These are phyloP conservation scores for Tragelaphus imberbis DNA, from an alignment of 2,113 vertebrate genomes.

Conservation along the genomic window DNA sequence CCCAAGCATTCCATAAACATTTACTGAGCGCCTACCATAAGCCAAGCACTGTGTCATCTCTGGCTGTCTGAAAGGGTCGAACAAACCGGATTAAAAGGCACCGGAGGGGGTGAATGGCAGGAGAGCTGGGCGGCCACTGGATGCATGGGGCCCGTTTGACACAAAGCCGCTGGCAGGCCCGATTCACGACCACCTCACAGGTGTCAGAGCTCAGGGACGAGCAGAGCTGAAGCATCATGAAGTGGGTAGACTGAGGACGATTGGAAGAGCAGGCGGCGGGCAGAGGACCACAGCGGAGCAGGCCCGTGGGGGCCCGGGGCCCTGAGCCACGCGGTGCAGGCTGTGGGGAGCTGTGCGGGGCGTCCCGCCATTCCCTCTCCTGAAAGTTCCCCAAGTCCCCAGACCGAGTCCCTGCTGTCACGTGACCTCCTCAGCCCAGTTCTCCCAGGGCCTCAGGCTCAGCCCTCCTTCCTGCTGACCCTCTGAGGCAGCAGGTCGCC, in stretches of 20 bases:
- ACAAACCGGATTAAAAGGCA: neutral
- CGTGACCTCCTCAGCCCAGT: neutral
- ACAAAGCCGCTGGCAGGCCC: neutral
- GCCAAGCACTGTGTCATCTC: neutral
- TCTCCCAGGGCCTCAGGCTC: neutral
- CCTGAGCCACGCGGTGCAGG: fast-evolving
- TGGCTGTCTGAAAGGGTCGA: neutral
- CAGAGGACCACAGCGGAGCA: fast-evolving
- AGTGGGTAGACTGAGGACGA: too few species aligned
- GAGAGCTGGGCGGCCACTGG: too few species aligned
- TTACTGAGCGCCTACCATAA: neutral
- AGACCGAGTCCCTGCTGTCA: neutral
- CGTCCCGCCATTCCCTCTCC: neutral
- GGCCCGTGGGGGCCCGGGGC: neutral
- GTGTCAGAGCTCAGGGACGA: neutral
- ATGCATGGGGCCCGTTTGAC: neutral
- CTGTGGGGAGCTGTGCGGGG: neutral
- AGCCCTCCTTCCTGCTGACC: neutral
- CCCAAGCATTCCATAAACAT: neutral
- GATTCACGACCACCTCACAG: neutral
- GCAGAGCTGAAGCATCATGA: too few species aligned
- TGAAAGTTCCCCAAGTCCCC: neutral
- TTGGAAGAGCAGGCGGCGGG: too few species aligned
- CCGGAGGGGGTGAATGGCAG: neutral
- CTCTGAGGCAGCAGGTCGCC: fast-evolving